Evolutionary conservation across 1,140 invertebrate species (phyloP).

Genomic region (Hirudo medicinalis): DNA sequence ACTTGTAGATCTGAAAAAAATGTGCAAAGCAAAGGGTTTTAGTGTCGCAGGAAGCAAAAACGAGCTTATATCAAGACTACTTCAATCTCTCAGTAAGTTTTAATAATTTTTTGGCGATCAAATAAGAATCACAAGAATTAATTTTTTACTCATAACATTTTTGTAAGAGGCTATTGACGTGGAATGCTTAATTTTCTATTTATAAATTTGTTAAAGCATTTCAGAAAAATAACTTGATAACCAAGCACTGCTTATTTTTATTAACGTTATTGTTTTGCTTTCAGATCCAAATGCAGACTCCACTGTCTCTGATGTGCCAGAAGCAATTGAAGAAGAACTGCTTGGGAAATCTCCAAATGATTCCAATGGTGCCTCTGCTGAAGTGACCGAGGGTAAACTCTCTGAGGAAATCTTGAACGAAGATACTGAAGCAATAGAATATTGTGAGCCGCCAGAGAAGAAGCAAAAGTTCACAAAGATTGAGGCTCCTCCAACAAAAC

Average conservation of each 20-base stretch:
- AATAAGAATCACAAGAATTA: not conserved
- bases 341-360: too few relatives aligned
- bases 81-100: conserved; percentile 9
- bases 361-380: not conserved
- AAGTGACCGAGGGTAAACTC: not conserved
- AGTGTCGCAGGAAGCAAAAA: conserved; percentile 4
- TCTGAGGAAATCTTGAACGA: not conserved
- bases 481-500: not conserved
- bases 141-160: not conserved
- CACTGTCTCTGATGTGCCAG: too few relatives aligned
- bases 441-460: not conserved
- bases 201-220: not conserved
- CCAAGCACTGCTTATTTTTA: not conserved
- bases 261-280: not conserved
- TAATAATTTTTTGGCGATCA: not conserved
- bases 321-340: too few relatives aligned
- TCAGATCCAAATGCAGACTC: too few relatives aligned
- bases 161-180: not conserved
- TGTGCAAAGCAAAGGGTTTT: conserved; percentile 4
- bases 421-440: not conserved
- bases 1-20: conserved; percentile 1
- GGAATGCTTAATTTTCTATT: not conserved
- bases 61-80: conserved; percentile 1
- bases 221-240: not conserved
- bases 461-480: conserved; percentile 7